These are phyloP conservation scores for Stercorarius parasiticus DNA, from an alignment of 2,113 vertebrate species.

Conservation along the genomic window DNA sequence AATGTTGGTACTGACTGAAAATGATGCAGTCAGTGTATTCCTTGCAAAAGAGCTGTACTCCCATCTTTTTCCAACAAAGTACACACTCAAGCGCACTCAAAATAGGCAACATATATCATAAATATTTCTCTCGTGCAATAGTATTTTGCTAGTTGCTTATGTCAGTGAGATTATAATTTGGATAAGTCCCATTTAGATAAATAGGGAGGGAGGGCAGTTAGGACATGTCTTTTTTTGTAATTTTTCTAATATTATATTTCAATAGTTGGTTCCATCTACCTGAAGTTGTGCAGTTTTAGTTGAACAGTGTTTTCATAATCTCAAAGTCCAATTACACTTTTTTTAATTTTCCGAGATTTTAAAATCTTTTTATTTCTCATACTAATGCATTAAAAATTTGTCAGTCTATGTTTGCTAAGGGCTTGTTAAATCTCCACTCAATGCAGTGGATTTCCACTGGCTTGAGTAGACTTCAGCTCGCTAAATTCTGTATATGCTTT, in stretches of 20 bases:
- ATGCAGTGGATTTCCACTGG: background rate
- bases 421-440: background rate
- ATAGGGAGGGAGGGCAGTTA: background rate
- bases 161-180: background rate
- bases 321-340: background rate
- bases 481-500: background rate
- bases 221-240: background rate
- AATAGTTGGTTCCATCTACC: background rate
- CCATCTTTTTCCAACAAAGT: background rate
- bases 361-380: background rate
- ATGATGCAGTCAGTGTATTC: background rate
- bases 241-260: background rate
- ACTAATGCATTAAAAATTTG: background rate
- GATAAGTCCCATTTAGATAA: background rate
- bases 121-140: background rate
- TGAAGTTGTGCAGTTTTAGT: background rate
- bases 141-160: background rate
- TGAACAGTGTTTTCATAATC: background rate
- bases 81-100: background rate
- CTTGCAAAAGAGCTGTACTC: background rate
- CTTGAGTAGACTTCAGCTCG: background rate
- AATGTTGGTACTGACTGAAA: background rate
- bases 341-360: background rate
- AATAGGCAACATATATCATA: rapidly evolving
- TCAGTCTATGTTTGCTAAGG: background rate